A percentile compares a stretch with the other conserved stretches of the same genome.
Conservation (phyloP, 2,113 vertebrate species). For the Romanogobio albipinnatus region DNA sequence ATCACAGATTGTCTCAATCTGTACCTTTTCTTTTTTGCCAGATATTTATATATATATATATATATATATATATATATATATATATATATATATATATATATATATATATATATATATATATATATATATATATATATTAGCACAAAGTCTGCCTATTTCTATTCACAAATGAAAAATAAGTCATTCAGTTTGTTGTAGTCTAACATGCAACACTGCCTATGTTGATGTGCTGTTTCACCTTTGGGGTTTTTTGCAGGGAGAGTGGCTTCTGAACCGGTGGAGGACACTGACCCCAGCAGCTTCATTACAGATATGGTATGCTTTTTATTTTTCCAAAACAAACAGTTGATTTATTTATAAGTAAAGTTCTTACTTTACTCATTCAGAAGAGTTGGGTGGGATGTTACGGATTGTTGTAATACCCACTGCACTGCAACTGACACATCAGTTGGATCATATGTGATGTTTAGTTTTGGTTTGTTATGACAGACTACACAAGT, state of each 20-base stretch:
- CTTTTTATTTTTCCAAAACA: neutral
- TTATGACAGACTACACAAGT: slow-evolving; percentile 23
- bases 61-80: no score
- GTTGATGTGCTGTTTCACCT: neutral
- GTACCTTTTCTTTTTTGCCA: neutral
- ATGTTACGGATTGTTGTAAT: neutral
- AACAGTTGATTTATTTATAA: neutral
- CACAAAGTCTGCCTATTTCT: neutral
- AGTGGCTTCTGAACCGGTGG: slow-evolving; percentile 86
- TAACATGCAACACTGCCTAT: neutral
- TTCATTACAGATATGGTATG: slow-evolving; percentile 85
- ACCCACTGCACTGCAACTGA: slow-evolving; percentile 1
- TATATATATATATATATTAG: no score
- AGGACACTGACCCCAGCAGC: slow-evolving; percentile 93
- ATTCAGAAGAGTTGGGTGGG: neutral
- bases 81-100: no score
- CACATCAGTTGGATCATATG: neutral
- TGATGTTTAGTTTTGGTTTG: slow-evolving; percentile 1
- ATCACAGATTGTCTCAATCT: neutral
- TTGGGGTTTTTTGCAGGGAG: slow-evolving; percentile 69
- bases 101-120: no score
- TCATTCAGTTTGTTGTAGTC: neutral
- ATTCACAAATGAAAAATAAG: neutral
- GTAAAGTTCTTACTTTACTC: neutral
- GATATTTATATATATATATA: neutral